Conservation (phyloP, 2,888 invertebrate genomes). For the Linyphia triangularis region DNA sequence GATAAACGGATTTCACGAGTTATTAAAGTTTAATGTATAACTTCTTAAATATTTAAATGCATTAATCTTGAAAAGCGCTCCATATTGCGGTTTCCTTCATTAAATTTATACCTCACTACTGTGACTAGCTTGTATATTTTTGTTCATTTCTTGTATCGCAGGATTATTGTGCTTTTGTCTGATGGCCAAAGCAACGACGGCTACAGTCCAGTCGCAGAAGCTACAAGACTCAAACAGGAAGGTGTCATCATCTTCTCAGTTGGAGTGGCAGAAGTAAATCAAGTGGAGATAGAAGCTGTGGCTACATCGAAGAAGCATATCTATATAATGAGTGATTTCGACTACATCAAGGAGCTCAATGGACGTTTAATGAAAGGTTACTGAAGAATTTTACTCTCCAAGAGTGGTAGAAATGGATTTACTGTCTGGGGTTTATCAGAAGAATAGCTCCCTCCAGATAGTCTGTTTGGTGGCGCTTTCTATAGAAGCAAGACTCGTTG, state of each 20-base stretch:
- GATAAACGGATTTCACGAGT: too few relatives aligned
- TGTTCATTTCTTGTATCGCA: neutral
- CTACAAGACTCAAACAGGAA: neutral
- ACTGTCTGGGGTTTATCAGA: too few relatives aligned
- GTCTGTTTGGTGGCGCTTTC: too few relatives aligned
- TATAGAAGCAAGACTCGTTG: too few relatives aligned
- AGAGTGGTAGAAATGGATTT: neutral
- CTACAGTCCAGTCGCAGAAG: slow-evolving; percentile 3
- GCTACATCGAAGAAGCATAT: slow-evolving; percentile 65
- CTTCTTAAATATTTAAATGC: too few relatives aligned
- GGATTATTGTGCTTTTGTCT: slow-evolving; percentile 60
- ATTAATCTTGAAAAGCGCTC: too few relatives aligned
- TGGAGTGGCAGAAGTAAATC: slow-evolving; percentile 62
- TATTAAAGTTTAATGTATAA: too few relatives aligned
- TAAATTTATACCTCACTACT: too few relatives aligned
- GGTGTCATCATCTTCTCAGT: slow-evolving; percentile 67
- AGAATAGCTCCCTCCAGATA: too few relatives aligned
- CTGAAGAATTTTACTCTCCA: neutral
- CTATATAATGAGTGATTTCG: slow-evolving; percentile 58
- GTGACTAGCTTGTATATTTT: too few relatives aligned
- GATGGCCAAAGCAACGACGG: slow-evolving; percentile 64
- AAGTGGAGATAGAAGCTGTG: slow-evolving; percentile 45
- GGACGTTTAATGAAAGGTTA: slow-evolving; percentile 45
- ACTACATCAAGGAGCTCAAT: slow-evolving; percentile 45
- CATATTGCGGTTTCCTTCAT: too few relatives aligned